Evolutionary conservation across 2,113 vertebrate genomes (phyloP), one percentile per base, ranked within the genome.

Genomic region (Entosphenus tridentatus): DNA sequence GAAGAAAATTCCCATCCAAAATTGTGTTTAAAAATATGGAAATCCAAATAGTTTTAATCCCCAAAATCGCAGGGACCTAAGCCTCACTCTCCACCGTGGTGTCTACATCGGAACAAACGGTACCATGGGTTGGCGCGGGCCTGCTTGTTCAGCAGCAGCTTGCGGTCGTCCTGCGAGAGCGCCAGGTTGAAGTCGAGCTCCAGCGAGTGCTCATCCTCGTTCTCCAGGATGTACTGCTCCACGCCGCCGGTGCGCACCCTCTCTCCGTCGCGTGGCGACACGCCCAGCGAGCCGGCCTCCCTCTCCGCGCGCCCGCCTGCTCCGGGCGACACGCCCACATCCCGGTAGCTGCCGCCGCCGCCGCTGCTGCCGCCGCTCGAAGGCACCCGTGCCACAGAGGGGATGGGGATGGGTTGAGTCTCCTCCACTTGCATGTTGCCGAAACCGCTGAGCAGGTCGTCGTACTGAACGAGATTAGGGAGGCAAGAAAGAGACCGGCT

Each of bases 391-490:
- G 39, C 39, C 39, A 39, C 39, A 39, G 39, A 39, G 87, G 75
- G 57, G 85, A 87, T 76, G 86, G 86, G 54, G 84, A 83, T 8
- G 87, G 86, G 71, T 83, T 84, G 2, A 10, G 89, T 88, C 12
- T 84, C 82, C 39, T 86, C 87, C 77, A 98, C 87, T 78, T 96
- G 90, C 89, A 98, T 90, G 76, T 86, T 89, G 79, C 90, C 95
- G 76, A 98, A 98, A 77, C 96, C 91, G 81, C 93, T 98, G 79
- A 98, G 82, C 73, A 98, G 93, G 78, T 96, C 95, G 76, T 98
- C 93, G 7, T 98, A 98, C 93, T 98, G 72, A 39, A 71, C 68
- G 57, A 73, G 10, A 55, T 3, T 12, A 14, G 57, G n/a, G 56
- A 11, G 71, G 56, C 71, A 8, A 3, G 39, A n/a, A 72, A 39